phyloP scores from a whole-genome alignment of 2,797 vertebrate genomes.

The Rhinophrynus dorsalis region DNA sequence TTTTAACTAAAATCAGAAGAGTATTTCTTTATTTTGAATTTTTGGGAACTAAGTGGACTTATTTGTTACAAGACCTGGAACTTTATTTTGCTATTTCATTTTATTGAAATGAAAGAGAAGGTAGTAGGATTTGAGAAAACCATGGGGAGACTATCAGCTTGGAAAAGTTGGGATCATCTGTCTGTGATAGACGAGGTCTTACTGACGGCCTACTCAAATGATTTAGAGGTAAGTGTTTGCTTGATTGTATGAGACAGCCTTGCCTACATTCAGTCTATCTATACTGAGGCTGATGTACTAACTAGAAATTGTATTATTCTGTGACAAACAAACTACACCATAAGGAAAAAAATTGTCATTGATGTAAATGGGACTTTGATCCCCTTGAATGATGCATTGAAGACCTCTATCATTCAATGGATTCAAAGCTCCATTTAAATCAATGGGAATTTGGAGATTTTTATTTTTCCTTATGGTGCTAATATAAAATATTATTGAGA shows the following conservation, averaged over 20 bases:
- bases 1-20: not conserved
- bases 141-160: constrained; percentile 67
- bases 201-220: not conserved
- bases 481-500: too few species aligned
- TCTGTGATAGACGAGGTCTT: constrained; percentile 56
- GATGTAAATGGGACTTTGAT: too few species aligned
- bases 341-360: too few species aligned
- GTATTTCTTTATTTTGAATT: not conserved
- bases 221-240: constrained; percentile 25
- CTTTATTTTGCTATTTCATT: not conserved
- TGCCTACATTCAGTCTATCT: too few species aligned
- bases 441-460: too few species aligned
- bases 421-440: too few species aligned
- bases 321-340: too few species aligned
- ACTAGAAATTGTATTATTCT: too few species aligned
- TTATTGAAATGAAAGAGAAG: constrained; percentile 15
- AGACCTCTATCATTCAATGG: too few species aligned
- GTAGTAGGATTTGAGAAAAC: constrained; percentile 61
- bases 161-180: constrained; percentile 71
- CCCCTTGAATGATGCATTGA: too few species aligned
- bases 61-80: not conserved
- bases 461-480: too few species aligned
- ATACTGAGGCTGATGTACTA: too few species aligned
- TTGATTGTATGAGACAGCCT: not conserved
- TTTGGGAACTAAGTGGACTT: not conserved